phyloP scores from a whole-genome alignment of 2,113 vertebrate species.

The Galbula dea region DNA sequence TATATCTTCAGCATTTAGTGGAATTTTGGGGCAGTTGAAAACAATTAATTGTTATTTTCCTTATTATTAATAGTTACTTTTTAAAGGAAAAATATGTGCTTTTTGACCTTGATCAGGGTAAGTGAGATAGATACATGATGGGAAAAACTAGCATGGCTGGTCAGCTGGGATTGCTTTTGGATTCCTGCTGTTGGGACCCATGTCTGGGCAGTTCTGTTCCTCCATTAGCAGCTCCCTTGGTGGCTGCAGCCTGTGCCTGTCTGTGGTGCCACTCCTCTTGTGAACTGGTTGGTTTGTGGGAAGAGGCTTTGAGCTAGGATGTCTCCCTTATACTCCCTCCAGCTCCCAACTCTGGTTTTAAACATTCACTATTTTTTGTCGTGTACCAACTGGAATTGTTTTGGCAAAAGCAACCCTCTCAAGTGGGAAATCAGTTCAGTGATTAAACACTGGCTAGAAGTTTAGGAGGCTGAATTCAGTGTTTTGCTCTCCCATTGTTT shows the following conservation, averaged over 20 bases:
- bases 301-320: neutral
- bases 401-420: neutral
- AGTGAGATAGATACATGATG: neutral
- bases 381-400: neutral
- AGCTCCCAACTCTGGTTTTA: neutral
- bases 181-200: neutral
- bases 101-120: neutral
- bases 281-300: neutral
- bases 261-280: neutral
- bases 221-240: neutral
- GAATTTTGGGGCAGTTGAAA: neutral
- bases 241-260: neutral
- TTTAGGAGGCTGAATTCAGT: neutral
- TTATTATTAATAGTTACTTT: neutral
- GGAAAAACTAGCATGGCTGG: neutral
- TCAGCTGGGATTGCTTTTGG: neutral
- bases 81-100: neutral
- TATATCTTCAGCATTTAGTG: neutral
- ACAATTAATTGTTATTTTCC: neutral
- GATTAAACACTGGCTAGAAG: neutral
- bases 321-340: neutral
- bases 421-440: neutral
- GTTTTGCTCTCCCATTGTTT: conserved; percentile 8
- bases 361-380: neutral
- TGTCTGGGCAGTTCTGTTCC: neutral